Conservation (phyloP, 2,888 invertebrate genomes). For the Polydrusus tereticollis region DNA sequence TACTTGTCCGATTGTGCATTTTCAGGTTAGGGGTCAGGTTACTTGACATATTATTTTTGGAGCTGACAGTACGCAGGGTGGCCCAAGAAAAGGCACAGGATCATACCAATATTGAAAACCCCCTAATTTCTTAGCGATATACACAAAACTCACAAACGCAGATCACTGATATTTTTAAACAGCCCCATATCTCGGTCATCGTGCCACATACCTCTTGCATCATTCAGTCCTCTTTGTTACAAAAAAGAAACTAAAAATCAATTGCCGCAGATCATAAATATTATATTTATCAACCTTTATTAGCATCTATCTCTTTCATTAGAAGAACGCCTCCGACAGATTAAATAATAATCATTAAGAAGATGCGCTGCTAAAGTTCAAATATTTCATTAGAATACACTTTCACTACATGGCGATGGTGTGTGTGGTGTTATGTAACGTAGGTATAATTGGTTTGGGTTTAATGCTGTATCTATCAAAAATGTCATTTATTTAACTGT, state of each 20-base stretch:
- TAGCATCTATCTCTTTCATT: conserved; percentile 14
- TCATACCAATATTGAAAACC: no score
- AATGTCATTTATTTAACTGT: neutral
- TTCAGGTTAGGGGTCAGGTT: no score
- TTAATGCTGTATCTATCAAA: neutral
- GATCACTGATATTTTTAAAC: neutral
- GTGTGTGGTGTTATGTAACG: conserved; percentile 16
- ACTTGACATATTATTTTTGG: no score
- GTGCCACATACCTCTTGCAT: conserved; percentile 2
- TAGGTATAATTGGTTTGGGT: conserved; percentile 10
- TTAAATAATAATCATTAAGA: conserved; percentile 35
- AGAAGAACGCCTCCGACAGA: conserved; percentile 6
- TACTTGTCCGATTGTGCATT: no score
- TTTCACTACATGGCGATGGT: conserved; percentile 38
- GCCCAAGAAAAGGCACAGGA: no score
- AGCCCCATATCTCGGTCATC: neutral
- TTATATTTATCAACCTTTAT: conserved; percentile 13
- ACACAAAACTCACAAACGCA: no score
- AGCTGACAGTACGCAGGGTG: no score
- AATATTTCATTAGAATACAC: conserved; percentile 42
- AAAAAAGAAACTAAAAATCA: conserved; percentile 7
- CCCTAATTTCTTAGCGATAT: no score
- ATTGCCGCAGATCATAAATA: neutral
- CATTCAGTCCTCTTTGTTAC: neutral
- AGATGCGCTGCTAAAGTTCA: conserved; percentile 43